phyloP scores from a whole-genome alignment of 2,888 invertebrate genomes.

The Callinectes sapidus region DNA sequence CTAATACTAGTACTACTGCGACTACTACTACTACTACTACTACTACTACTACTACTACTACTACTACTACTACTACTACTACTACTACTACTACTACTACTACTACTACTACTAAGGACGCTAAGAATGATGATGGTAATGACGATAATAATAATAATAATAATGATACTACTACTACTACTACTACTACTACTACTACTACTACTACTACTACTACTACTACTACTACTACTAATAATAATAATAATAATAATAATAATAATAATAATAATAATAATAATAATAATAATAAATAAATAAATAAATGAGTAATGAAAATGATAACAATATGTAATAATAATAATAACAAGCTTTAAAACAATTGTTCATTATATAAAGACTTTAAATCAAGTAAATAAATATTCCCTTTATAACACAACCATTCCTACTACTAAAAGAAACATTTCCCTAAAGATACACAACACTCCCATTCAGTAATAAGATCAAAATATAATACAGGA shows the following conservation, averaged over 20 bases:
- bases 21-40: background rate
- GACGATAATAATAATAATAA: too few relatives aligned
- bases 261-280: too few relatives aligned
- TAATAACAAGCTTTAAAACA: background rate
- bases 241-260: too few relatives aligned
- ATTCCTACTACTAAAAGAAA: background rate
- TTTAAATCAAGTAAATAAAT: background rate
- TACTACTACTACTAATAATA: too few relatives aligned
- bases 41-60: background rate
- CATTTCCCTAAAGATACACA: too few relatives aligned
- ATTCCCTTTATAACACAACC: background rate
- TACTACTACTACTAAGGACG: too few relatives aligned
- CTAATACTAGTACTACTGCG: background rate
- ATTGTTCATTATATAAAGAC: background rate
- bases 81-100: constrained; percentile 19
- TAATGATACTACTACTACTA: background rate
- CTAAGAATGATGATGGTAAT: too few relatives aligned
- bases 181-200: background rate
- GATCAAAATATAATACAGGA: too few relatives aligned
- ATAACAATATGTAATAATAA: background rate
- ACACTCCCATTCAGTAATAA: too few relatives aligned
- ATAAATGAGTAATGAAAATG: too few relatives aligned
- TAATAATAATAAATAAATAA: too few relatives aligned
- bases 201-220: constrained; percentile 26
- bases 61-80: constrained; percentile 11